A percentile compares a stretch with the other conserved stretches of the same genome.
phyloP scores from a whole-genome alignment of 2,113 vertebrate species.

The Lichenostomus cassidix region DNA sequence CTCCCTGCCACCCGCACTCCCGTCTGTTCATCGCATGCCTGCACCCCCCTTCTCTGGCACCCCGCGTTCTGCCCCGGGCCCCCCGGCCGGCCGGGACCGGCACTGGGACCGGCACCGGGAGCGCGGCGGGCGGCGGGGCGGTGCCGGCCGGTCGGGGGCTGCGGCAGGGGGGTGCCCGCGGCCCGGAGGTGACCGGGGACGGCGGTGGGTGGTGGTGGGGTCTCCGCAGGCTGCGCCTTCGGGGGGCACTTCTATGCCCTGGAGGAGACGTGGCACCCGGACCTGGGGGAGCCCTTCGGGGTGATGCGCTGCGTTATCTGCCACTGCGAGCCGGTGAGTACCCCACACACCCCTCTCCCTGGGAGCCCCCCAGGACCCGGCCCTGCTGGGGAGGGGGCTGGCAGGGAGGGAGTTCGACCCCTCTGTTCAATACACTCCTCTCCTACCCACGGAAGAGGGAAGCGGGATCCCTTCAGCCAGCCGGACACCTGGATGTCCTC shows the following conservation, averaged over 20 bases:
- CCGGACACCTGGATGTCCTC: slow-evolving; percentile 3
- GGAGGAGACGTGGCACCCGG: slow-evolving; percentile 94
- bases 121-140: neutral
- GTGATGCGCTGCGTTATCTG: slow-evolving; percentile 94
- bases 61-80: neutral
- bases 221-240: slow-evolving; percentile 86
- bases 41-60: neutral
- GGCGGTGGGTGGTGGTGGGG: slow-evolving; percentile 64
- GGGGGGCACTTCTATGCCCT: slow-evolving; percentile 88
- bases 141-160: slow-evolving; percentile 40
- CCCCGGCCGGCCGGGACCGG: neutral
- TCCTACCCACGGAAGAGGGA: neutral
- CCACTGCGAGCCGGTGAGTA: slow-evolving; percentile 87
- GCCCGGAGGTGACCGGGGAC: slow-evolving; percentile 70
- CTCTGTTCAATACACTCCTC: neutral
- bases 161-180: slow-evolving; percentile 55
- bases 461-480: neutral
- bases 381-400: neutral
- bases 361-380: neutral
- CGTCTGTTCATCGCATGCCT: neutral
- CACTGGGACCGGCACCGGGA: neutral
- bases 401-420: neutral
- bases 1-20: neutral
- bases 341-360: no score
- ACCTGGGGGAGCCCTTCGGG: slow-evolving; percentile 94